Conservation (phyloP, 2,888 invertebrate species). For the Leucania comma region DNA sequence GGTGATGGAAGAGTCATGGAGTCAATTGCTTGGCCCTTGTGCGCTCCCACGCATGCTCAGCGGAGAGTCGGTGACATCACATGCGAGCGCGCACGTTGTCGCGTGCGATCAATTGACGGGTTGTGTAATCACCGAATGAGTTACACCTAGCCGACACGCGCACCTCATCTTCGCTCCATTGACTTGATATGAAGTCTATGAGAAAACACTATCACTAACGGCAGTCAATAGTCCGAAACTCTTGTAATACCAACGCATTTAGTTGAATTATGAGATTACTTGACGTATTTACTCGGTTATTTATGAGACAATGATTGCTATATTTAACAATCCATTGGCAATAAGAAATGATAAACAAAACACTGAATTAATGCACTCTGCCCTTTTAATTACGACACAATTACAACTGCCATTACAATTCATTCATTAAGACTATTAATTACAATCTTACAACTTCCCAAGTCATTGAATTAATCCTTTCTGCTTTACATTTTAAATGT, state of each 20-base stretch:
- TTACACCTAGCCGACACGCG: constrained; percentile 39
- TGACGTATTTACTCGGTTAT: neutral
- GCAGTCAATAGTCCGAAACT: constrained; percentile 14
- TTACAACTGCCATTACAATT: constrained; percentile 39
- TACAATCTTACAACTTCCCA: constrained; percentile 25
- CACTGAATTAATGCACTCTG: constrained; percentile 29
- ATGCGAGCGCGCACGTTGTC: constrained; percentile 37
- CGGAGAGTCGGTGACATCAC: constrained; percentile 66
- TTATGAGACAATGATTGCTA: constrained; percentile 29
- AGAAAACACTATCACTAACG: constrained; percentile 22
- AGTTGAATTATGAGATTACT: constrained; percentile 25
- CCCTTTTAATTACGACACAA: constrained; percentile 28
- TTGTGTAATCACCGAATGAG: constrained; percentile 57
- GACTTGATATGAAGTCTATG: constrained; percentile 5
- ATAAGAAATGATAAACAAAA: constrained; percentile 26
- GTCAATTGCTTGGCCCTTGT: constrained; percentile 73
- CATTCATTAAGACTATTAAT: constrained; percentile 12
- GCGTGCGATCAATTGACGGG: constrained; percentile 55
- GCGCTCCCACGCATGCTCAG: constrained; percentile 55
- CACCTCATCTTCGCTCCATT: constrained; percentile 33
- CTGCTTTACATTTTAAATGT: constrained; percentile 18
- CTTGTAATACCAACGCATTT: constrained; percentile 24
- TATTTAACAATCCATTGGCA: constrained; percentile 24
- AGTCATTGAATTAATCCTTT: constrained; percentile 10
- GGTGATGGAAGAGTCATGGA: constrained; percentile 66